Percentiles rank a stretch among this genome's conserved stretches.
These are phyloP conservation scores for Pterois miles DNA, from an alignment of 2,797 vertebrate genomes.

Conservation along the genomic window DNA sequence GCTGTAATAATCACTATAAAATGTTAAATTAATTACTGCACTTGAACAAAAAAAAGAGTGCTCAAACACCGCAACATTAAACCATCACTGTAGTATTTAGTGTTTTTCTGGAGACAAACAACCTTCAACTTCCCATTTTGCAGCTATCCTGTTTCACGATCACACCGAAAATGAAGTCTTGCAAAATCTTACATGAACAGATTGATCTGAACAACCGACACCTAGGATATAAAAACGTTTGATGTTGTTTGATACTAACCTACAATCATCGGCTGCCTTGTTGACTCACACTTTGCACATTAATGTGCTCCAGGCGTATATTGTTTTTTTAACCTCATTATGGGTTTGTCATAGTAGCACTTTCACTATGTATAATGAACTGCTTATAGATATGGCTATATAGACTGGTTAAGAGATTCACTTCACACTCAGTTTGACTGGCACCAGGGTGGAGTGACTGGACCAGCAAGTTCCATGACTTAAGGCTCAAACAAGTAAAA, in stretches of 20 bases:
- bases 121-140: not conserved
- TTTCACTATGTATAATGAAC: not conserved
- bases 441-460: constrained; percentile 29
- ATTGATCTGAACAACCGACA: not conserved
- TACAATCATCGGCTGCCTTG: not conserved
- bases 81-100: not conserved
- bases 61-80: not conserved
- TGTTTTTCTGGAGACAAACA: not conserved
- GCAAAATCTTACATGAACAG: not conserved
- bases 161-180: not conserved
- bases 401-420: not conserved
- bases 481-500: not conserved
- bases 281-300: not conserved
- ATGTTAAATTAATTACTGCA: not conserved
- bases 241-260: too few species aligned
- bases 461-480: constrained; percentile 19
- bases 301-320: not conserved
- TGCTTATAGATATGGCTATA: not conserved
- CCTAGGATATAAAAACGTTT: not conserved
- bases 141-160: too few species aligned
- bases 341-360: not conserved
- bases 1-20: not conserved
- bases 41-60: not conserved
- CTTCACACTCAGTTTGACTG: not conserved
- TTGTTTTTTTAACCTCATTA: not conserved